A percentile compares a stretch with the other conserved stretches of the same genome.
phyloP scores from a whole-genome alignment of 2,113 vertebrate species.

The Pelmatolapia mariae region DNA sequence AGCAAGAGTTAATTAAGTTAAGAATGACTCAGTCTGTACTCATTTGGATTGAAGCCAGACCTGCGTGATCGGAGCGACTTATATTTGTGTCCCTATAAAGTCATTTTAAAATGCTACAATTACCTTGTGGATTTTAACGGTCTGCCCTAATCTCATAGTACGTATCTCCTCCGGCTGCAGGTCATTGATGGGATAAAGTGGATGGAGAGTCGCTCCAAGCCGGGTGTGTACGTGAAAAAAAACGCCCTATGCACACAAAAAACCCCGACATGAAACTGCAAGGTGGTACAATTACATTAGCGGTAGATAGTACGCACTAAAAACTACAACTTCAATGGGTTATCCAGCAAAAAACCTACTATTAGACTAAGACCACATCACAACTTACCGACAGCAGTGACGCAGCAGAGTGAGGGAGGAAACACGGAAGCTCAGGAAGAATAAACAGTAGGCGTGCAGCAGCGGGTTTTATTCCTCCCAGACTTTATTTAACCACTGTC shows the following conservation, averaged over 20 bases:
- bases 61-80: not conserved
- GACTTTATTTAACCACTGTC: fast-evolving
- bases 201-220: not conserved
- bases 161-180: not conserved
- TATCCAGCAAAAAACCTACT: not conserved
- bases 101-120: not conserved
- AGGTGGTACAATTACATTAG: not conserved
- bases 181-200: not conserved
- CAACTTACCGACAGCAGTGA: not conserved
- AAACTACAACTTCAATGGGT: not conserved
- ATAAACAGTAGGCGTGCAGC: not conserved
- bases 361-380: not conserved
- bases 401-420: not conserved
- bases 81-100: not conserved
- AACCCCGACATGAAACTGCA: not conserved
- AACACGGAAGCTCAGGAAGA: fast-evolving
- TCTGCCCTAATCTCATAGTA: not conserved
- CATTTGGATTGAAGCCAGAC: not conserved
- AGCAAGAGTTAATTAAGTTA: not conserved
- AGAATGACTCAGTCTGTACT: not conserved
- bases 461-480: fast-evolving
- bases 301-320: not conserved
- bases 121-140: not conserved
- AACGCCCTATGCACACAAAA: not conserved
- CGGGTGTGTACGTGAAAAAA: not conserved